Evolutionary conservation across 2,113 vertebrate species (phyloP).

Genomic region (Pongo abelii): DNA sequence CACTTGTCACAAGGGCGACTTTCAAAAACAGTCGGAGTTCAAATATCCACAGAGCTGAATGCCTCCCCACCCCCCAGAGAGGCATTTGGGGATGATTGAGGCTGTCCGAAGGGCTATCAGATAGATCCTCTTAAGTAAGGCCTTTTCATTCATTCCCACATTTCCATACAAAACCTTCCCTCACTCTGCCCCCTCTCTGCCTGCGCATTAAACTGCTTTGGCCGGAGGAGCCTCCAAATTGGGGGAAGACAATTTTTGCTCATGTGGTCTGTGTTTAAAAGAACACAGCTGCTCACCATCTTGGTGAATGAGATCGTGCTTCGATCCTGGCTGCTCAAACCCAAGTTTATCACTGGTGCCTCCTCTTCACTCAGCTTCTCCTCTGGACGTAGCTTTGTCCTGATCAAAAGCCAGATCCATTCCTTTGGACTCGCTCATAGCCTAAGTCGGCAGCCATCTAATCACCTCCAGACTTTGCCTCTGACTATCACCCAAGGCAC

Average conservation of each 20-base stretch:
- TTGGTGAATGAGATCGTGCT: constrained; percentile 48
- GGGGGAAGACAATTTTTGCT: not conserved
- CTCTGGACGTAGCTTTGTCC: constrained; percentile 18
- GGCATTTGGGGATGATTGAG: not conserved
- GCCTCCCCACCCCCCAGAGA: not conserved
- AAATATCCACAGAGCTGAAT: constrained; percentile 2
- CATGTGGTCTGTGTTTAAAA: constrained; percentile 9
- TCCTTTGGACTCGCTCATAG: constrained; percentile 55
- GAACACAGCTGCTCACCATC: constrained; percentile 53
- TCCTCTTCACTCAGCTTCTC: constrained; percentile 54
- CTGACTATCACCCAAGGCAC: not conserved
- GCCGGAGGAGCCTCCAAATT: not conserved
- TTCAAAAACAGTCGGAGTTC: not conserved
- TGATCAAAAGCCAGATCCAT: constrained; percentile 45
- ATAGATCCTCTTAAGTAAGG: not conserved
- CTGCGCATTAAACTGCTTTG: not conserved
- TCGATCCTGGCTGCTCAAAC: constrained; percentile 44
- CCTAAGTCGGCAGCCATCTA: constrained; percentile 28
- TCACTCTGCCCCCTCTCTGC: not conserved
- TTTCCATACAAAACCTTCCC: not conserved
- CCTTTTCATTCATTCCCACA: not conserved
- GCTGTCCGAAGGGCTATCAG: not conserved
- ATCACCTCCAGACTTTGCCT: constrained; percentile 59
- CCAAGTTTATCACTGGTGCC: constrained; percentile 36
- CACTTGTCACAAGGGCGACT: not conserved